Conservation (phyloP, 1,140 invertebrate species). For the Oedothorax gibbosus region DNA sequence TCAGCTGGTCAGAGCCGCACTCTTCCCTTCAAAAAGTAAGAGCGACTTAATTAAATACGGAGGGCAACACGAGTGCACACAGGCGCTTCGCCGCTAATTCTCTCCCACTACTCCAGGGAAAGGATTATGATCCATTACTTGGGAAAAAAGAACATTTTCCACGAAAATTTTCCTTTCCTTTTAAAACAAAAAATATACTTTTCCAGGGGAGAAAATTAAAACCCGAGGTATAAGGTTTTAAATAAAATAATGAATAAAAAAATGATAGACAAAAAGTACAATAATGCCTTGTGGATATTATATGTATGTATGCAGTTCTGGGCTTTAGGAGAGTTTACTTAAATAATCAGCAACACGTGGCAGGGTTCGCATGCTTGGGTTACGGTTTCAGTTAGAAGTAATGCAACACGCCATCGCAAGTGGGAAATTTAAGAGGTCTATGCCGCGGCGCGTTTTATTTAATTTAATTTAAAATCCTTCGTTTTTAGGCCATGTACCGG, state of each 20-base stretch:
- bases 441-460: conserved; percentile 16
- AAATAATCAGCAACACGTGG: conserved; percentile 55
- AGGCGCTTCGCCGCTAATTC: conserved; percentile 47
- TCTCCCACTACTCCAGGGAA: conserved; percentile 49
- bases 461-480: conserved; percentile 58
- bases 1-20: conserved; percentile 54
- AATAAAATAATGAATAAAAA: conserved; percentile 18
- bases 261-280: conserved; percentile 33
- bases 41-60: conserved; percentile 59
- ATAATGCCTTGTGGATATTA: conserved; percentile 51
- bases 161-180: conserved; percentile 29
- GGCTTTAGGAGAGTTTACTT: conserved; percentile 24
- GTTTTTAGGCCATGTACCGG: conserved; percentile 18
- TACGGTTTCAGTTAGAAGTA: conserved; percentile 33
- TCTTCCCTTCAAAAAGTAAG: conserved; percentile 59
- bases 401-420: conserved; percentile 42
- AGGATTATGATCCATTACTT: conserved; percentile 59
- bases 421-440: conserved; percentile 44
- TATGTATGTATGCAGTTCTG: conserved; percentile 54
- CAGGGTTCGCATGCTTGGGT: conserved; percentile 40
- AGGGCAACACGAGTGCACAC: conserved; percentile 56
- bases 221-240: conserved; percentile 39
- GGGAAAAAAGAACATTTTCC: conserved; percentile 50
- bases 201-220: conserved; percentile 46
- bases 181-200: conserved; percentile 22